Conservation (phyloP, 2,113 vertebrate species). For the Narcine bancroftii region DNA sequence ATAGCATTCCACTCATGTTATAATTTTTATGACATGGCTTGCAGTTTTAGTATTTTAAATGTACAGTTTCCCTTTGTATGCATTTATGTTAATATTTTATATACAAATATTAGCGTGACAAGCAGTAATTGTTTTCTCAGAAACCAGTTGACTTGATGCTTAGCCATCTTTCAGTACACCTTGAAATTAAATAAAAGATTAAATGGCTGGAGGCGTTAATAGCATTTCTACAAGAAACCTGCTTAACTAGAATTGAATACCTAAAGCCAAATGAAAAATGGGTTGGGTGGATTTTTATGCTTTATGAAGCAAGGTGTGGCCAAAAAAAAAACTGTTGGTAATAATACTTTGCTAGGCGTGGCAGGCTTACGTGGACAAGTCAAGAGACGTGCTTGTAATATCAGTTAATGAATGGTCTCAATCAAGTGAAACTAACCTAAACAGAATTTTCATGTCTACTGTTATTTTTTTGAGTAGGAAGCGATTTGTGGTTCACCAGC, state of each 20-base stretch:
- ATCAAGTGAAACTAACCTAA: not conserved
- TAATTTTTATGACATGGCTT: not conserved
- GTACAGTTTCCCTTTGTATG: not conserved
- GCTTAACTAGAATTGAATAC: constrained; percentile 15
- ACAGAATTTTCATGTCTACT: not conserved
- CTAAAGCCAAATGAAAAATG: constrained; percentile 5
- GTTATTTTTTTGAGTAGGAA: not conserved
- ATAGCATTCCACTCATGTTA: not conserved
- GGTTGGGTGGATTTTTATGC: constrained; percentile 38
- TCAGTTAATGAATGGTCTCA: not conserved
- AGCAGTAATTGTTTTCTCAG: constrained; percentile 6
- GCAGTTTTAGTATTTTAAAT: not conserved
- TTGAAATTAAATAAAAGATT: constrained; percentile 28
- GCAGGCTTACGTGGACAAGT: not conserved
- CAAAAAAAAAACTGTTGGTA: not conserved
- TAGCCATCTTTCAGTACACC: not conserved
- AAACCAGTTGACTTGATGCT: not conserved
- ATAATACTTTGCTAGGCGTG: not conserved
- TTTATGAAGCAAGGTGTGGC: not conserved
- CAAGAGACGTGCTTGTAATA: not conserved
- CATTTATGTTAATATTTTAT: not conserved
- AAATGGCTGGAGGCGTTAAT: constrained; percentile 19
- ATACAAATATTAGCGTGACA: constrained; percentile 24
- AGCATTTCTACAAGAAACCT: constrained; percentile 8
- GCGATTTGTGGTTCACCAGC: not conserved